Base-by-base conservation (phyloP, 2,113 vertebrate genomes). In the Phycodurus eques region DNA sequence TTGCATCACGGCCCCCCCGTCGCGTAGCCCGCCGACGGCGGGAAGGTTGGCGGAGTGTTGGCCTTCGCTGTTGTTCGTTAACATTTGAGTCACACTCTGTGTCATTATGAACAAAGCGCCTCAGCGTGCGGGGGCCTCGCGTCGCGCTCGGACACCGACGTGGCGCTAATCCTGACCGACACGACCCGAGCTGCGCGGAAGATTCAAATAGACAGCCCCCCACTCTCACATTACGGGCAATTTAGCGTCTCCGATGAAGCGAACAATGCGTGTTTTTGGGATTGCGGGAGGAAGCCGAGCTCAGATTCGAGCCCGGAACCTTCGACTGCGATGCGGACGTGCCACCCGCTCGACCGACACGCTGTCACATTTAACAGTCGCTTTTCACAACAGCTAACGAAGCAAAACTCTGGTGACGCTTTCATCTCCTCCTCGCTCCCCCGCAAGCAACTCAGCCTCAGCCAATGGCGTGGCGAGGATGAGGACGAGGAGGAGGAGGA, bases 1-100 rank as follows among this genome's bases (percentile, higher is more conserved):
- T 80, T 85, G 53, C 62, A 66, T 70, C 54, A 27, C 61, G 20
- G 42, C 6, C 31, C 47, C 54, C 56, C 11, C 59, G 2, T 13
- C 72, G 44, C 49, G 83, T 68, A 75, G 57, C 67, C 35, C 66
- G 44, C 33, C 73, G 71, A 77, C 67, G 46, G 56, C 14, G 12
- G 59, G 19, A 63, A 44, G 31, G 47, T 62, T 67, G 80, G 47
- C 15, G 63, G 39, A 39, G 71, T 67, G 77, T 51, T 63, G 42
- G 54, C 47, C 5, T 20, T 67, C 72, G 60, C n/a, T 35, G 11
- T 47, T n/a, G 56, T 13, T 87, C 85, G 83, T 93, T 93, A 93
- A 92, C 92, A 92, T 93, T 92, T 93, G 88, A 93, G 92, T 94
- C 92, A 93, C 74, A 83, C 82, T 73, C 73, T 68, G 80, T 92